Evolutionary conservation across 2,113 vertebrate species (phyloP), one percentile per base, ranked within the genome.

Genomic region (Dromaius novaehollandiae): DNA sequence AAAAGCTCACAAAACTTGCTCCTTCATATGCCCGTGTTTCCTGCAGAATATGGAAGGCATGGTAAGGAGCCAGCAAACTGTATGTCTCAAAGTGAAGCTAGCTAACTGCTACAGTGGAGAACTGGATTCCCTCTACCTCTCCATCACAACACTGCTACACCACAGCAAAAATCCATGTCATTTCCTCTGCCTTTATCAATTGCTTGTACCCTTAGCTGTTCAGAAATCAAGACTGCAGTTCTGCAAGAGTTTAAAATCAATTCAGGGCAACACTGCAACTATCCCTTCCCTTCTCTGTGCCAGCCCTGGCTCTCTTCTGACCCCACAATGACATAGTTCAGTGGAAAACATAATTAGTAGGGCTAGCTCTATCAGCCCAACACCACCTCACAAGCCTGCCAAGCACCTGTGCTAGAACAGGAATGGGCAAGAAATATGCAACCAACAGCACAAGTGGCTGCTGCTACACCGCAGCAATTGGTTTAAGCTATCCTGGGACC

Each of bases 401-500:
- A 75, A 75, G 40, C 36, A 74, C 2, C 14, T 0, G 0, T 3
- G 32, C 34, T 5, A 26, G 44, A 63, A 2, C 0, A 75, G 7
- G 19, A 13, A 70, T 60, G 7, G 13, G 9, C 8, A 40, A 84
- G 25, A 36, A 89, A 61, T 2, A 42, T 0, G 0, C 8, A 64
- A 64, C 16, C 15, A 44, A 51, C 0, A 73, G 40, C 44, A 28
- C 0, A 4, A 34, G 81, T 7, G 2, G 3, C 65, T 53, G 71
- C n/a, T 46, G 15, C 56, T 50, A 28, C 14, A 4, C 75, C 32
- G 30, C 38, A 2, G 2, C 51, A 34, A 13, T 1, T 6, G 18
- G 53, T n/a, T 70, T 22, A 7, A 70, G 20, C 42, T 8, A 1
- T 24, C 21, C 24, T 4, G 21, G 71, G n/a, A 66, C 13, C 60